Evolutionary conservation across 37 sponge, comb jelly and placozoan species (phyloP).

Genomic region (Cliona cf. orientalis): DNA sequence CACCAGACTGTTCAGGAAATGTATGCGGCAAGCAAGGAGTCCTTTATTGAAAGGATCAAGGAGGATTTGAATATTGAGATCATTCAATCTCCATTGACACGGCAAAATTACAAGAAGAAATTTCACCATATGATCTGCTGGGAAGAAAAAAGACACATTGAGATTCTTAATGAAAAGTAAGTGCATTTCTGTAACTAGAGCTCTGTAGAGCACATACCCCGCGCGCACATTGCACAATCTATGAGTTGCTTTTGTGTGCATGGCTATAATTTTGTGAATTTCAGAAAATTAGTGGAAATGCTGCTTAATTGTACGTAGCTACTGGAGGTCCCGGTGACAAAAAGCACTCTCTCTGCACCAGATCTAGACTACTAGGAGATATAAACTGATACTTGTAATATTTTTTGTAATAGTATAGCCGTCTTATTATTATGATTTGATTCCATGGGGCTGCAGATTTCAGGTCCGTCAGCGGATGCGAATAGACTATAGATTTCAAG

Average conservation of each 20-base stretch:
- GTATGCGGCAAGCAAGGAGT: slow-evolving; percentile 5
- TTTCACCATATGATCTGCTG: slow-evolving; percentile 55
- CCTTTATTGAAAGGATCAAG: slow-evolving; percentile 15
- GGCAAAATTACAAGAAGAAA: slow-evolving; percentile 49
- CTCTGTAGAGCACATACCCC: no score
- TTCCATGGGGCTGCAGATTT: background rate
- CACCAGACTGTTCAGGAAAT: background rate
- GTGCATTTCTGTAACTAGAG: no score
- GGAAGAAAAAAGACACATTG: slow-evolving; percentile 59
- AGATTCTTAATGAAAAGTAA: slow-evolving; percentile 47
- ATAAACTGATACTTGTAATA: background rate
- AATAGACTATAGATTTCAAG: no score
- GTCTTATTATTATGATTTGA: background rate
- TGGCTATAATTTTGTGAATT: no score
- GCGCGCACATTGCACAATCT: no score
- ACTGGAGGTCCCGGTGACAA: no score
- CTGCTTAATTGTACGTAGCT: no score
- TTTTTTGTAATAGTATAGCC: background rate
- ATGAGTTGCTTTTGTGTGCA: no score
- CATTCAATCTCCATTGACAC: slow-evolving; percentile 23
- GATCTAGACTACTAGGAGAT: no score
- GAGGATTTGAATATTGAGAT: background rate
- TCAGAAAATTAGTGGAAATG: no score
- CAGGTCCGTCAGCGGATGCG: background rate
- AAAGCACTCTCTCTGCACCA: no score